These are phyloP conservation scores for Dasysyrphus tricinctus DNA, from an alignment of 2,888 invertebrate species.

Conservation along the genomic window DNA sequence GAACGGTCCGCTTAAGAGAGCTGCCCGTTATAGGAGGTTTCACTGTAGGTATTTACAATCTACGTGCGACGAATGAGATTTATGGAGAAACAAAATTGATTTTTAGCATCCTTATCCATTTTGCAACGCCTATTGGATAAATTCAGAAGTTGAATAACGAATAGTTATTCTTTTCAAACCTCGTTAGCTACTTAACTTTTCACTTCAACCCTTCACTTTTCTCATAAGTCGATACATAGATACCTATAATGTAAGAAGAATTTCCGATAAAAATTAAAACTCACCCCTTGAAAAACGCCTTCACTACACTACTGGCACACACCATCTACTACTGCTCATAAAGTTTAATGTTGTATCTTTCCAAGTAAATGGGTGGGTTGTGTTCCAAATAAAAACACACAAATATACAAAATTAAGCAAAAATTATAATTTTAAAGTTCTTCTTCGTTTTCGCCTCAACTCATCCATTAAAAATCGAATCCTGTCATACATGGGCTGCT, in stretches of 20 bases:
- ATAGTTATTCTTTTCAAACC: not conserved
- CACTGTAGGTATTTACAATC: no score
- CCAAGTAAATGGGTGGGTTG: not conserved
- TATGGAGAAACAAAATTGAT: no score
- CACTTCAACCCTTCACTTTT: constrained; percentile 4
- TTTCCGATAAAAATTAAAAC: constrained; percentile 27
- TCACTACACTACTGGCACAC: not conserved
- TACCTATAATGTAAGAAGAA: not conserved
- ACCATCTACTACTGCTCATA: constrained; percentile 22
- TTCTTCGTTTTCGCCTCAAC: constrained; percentile 42
- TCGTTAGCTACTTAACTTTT: not conserved
- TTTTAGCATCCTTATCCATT: no score
- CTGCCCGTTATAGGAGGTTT: no score
- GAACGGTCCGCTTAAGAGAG: no score
- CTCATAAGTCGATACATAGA: not conserved
- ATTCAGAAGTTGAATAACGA: not conserved
- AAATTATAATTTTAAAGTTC: constrained; percentile 65
- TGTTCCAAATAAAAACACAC: constrained; percentile 25
- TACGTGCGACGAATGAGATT: no score
- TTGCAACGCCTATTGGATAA: not conserved
- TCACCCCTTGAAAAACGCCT: constrained; percentile 8
- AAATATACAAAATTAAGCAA: constrained; percentile 42
- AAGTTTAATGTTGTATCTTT: constrained; percentile 40
- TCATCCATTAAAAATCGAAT: constrained; percentile 69
- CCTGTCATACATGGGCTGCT: constrained; percentile 59